These are phyloP conservation scores for Notolepis coatsorum DNA, from an alignment of 2,797 vertebrate genomes.

Conservation along the genomic window DNA sequence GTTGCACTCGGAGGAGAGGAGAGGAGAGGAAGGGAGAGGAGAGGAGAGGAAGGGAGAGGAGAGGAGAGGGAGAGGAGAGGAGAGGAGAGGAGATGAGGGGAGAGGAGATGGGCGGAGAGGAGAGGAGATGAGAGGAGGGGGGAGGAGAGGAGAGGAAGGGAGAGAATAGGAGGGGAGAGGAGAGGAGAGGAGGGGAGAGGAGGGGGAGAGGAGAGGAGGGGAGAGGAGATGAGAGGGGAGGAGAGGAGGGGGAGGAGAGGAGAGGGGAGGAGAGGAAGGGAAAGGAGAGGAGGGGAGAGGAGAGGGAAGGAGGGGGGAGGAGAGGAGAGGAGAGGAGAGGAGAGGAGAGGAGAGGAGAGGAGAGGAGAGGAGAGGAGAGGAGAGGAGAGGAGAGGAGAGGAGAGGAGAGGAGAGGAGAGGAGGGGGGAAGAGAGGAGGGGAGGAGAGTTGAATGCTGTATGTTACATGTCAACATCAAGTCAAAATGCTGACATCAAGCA, in stretches of 20 bases:
- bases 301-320: background rate
- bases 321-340: background rate
- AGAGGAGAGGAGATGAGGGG: slow-evolving; percentile 25
- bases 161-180: no score
- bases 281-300: background rate
- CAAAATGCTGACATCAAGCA: slow-evolving; percentile 36
- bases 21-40: slow-evolving; percentile 5
- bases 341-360: background rate
- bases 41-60: slow-evolving; percentile 22
- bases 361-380: background rate
- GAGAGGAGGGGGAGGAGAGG: background rate
- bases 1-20: slow-evolving; percentile 32
- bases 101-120: slow-evolving; percentile 19
- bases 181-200: background rate
- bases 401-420: background rate
- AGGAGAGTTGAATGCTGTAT: slow-evolving; percentile 50
- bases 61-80: background rate
- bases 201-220: no score
- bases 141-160: slow-evolving; percentile 23
- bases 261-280: background rate
- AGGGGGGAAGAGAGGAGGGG: no score
- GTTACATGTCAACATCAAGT: slow-evolving; percentile 52
- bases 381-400: background rate
- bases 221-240: background rate
- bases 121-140: slow-evolving; percentile 14